Conservation (phyloP, 1,140 invertebrate genomes). For the Cardiocondyla obscurior region DNA sequence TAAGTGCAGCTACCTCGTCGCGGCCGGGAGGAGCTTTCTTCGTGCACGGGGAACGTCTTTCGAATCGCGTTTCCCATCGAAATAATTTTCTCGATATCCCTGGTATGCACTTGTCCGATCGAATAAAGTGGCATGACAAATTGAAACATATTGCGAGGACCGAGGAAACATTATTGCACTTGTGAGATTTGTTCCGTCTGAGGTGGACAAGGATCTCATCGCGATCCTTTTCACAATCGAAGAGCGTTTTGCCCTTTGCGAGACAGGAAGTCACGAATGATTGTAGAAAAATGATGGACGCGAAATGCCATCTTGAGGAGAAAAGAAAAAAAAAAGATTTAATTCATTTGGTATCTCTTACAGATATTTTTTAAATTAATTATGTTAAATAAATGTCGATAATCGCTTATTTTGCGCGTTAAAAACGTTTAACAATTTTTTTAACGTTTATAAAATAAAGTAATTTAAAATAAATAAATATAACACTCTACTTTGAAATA, state of each 20-base stretch:
- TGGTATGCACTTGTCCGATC: not conserved
- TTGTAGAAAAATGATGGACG: not conserved
- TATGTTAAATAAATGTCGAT: no score
- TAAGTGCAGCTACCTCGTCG: conserved; percentile 51
- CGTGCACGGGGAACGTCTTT: not conserved
- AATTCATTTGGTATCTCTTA: no score
- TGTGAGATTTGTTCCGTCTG: not conserved
- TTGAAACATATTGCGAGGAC: conserved; percentile 45
- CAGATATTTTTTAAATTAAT: no score
- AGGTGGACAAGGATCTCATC: conserved; percentile 3
- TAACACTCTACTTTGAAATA: no score
- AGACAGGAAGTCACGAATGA: not conserved
- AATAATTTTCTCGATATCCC: conserved; percentile 37
- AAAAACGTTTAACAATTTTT: no score
- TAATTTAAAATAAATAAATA: no score
- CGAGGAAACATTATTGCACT: conserved; percentile 26
- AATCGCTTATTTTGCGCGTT: no score
- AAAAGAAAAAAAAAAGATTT: not conserved
- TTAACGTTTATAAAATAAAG: no score
- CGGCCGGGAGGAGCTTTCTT: not conserved
- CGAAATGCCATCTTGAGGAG: not conserved
- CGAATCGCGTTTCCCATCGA: conserved; percentile 3
- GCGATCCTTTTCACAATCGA: not conserved
- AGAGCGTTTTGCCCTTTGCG: not conserved
- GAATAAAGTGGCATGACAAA: conserved; percentile 30